Evolutionary conservation across 2,113 vertebrate species (phyloP).

Genomic region (Sakesphorus luctuosus): DNA sequence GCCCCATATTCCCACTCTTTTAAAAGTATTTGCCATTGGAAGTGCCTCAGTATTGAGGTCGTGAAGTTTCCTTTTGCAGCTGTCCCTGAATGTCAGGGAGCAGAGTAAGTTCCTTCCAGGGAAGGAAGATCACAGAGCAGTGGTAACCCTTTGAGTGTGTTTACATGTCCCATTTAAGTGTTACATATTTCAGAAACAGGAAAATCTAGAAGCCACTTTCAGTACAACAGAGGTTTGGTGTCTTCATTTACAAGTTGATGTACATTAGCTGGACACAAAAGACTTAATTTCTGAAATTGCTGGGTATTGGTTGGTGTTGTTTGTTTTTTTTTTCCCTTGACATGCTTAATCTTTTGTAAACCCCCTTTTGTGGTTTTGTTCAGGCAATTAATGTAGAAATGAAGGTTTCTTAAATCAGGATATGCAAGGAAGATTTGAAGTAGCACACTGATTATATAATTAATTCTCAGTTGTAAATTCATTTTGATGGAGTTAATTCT

Average conservation of each 20-base stretch:
- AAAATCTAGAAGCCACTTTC: neutral
- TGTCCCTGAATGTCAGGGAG: neutral
- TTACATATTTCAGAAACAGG: neutral
- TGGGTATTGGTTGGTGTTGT: neutral
- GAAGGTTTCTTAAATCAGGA: slow-evolving; percentile 39
- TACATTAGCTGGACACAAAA: neutral
- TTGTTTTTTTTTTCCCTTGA: neutral
- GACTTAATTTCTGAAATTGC: slow-evolving; percentile 7
- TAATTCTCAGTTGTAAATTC: slow-evolving; percentile 71
- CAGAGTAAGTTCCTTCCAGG: neutral
- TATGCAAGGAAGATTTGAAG: slow-evolving; percentile 59
- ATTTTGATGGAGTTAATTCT: slow-evolving; percentile 72
- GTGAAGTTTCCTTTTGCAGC: neutral
- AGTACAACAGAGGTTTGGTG: neutral
- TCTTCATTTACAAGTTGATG: neutral
- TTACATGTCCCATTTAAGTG: neutral
- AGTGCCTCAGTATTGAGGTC: neutral
- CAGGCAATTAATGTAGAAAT: slow-evolving; percentile 59
- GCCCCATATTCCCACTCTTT: neutral
- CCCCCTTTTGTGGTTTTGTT: slow-evolving; percentile 35
- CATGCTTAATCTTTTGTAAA: slow-evolving; percentile 43
- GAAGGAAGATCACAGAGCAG: neutral
- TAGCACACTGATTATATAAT: slow-evolving; percentile 68
- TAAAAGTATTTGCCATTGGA: neutral
- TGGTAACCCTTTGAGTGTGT: neutral